Conservation (phyloP, 2,888 invertebrate species). For the Chydorus sphaericus region DNA sequence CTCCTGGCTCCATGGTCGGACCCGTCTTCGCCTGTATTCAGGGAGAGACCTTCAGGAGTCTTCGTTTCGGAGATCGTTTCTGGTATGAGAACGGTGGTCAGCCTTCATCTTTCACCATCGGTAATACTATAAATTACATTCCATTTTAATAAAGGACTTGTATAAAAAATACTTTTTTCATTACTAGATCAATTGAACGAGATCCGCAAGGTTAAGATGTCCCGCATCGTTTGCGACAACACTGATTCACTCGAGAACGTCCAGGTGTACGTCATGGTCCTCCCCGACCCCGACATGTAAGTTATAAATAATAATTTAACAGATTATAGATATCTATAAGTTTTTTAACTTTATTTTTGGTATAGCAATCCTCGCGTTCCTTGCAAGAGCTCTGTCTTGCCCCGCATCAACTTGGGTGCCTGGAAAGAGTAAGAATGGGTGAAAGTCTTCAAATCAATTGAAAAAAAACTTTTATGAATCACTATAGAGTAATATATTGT, state of each 20-base stretch:
- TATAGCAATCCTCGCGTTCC: constrained; percentile 30
- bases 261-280: constrained; percentile 80
- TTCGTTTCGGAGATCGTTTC: constrained; percentile 78
- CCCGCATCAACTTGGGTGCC: constrained; percentile 25
- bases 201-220: constrained; percentile 61
- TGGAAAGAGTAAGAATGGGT: constrained; percentile 24
- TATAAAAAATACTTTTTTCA: constrained; percentile 14
- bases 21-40: constrained; percentile 89
- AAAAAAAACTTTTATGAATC: background rate
- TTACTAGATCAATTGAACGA: constrained; percentile 41
- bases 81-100: constrained; percentile 88
- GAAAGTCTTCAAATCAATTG: background rate
- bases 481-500: background rate
- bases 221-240: constrained; percentile 78
- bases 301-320: constrained; percentile 26
- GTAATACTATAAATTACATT: constrained; percentile 23
- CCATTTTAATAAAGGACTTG: background rate
- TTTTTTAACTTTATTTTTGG: background rate
- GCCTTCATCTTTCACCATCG: constrained; percentile 71
- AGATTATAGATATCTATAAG: background rate
- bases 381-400: constrained; percentile 26
- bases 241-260: constrained; percentile 81
- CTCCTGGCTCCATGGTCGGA: constrained; percentile 82
- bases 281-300: constrained; percentile 86
- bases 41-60: constrained; percentile 79